Conservation (phyloP, 2,797 vertebrate species). For the Triplophysa bombifrons region DNA sequence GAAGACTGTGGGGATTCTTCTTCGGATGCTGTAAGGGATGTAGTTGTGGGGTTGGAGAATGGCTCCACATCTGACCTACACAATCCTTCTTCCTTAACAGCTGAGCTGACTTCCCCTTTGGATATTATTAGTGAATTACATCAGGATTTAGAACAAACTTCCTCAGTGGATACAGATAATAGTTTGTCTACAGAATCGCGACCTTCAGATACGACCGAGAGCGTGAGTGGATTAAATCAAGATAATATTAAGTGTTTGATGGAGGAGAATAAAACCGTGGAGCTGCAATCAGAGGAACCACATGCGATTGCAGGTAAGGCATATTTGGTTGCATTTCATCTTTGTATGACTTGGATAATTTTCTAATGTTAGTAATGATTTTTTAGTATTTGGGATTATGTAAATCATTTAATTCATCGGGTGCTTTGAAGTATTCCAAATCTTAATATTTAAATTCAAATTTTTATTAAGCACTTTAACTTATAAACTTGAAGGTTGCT, state of each 20-base stretch:
- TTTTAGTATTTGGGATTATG: not conserved
- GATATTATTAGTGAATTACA: slow-evolving; percentile 35
- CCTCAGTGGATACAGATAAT: slow-evolving; percentile 38
- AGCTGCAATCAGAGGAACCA: slow-evolving; percentile 39
- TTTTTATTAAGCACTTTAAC: not conserved
- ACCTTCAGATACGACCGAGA: slow-evolving; percentile 40
- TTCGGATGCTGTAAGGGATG: slow-evolving; percentile 18
- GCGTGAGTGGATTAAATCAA: slow-evolving; percentile 53
- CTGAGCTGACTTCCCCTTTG: slow-evolving; percentile 23
- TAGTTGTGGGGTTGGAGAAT: not conserved
- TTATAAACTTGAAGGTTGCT: not conserved
- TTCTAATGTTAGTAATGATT: slow-evolving; percentile 2
- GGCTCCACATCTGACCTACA: slow-evolving; percentile 13
- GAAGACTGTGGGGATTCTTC: not conserved
- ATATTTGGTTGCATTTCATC: not conserved
- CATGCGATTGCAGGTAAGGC: slow-evolving; percentile 44
- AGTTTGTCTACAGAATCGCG: slow-evolving; percentile 21
- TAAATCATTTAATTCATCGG: not conserved
- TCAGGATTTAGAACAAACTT: slow-evolving; percentile 13
- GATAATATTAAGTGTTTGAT: slow-evolving; percentile 21
- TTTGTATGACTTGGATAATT: not conserved
- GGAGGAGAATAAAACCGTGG: slow-evolving; percentile 3
- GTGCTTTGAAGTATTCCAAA: not conserved
- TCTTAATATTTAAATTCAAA: not conserved
- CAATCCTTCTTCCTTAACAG: not conserved